Evolutionary conservation across 2,797 vertebrate species (phyloP), one percentile per base, ranked within the genome.

Genomic region (Tenualosa thibaudeaui): DNA sequence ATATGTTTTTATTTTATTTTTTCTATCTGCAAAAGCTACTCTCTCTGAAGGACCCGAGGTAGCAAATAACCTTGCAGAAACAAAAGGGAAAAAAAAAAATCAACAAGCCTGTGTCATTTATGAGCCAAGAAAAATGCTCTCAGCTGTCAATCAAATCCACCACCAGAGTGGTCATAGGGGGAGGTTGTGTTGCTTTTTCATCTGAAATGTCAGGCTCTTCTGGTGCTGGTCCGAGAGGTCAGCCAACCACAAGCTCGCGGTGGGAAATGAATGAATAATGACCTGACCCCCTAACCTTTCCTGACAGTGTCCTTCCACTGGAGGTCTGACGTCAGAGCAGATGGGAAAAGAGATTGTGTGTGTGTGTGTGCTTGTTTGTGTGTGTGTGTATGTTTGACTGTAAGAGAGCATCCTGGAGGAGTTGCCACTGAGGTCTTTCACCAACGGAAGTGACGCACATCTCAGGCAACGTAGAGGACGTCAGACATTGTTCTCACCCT

Each of bases 211-310:
- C 84, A 75, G 84, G 75, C 86, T 62, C 81, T 51, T 46, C 71
- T 78, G 71, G 71, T 40, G 7, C 12, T 46, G 40, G 71, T 78
- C 71, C 37, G 19, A 78, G 22, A 84, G 87, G 84, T 89, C 88
- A 86, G 56, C 40, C 84, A 85, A 46, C 87, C 88, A 85, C 82
- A 81, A 40, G 71, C 71, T 22, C 40, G 78, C 84, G 54, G 81
- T 40, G 83, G 86, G 87, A 88, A 91, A 91, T 89, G 89, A 87
- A 90, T 87, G 86, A 89, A 89, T 85, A 86, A 89, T 86, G 81
- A 83, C 86, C 56, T 49, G 5, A 87, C 84, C 84, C n/a, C 12
- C 58, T 53, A 9, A 0, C 83, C 81, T 85, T 86, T 81, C 82
- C 81, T 60, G 81, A 50, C 31, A 40, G 83, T 82, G 75, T 83